These are phyloP conservation scores for Neodiprion virginianus DNA, from an alignment of 1,140 invertebrate genomes.

Conservation along the genomic window DNA sequence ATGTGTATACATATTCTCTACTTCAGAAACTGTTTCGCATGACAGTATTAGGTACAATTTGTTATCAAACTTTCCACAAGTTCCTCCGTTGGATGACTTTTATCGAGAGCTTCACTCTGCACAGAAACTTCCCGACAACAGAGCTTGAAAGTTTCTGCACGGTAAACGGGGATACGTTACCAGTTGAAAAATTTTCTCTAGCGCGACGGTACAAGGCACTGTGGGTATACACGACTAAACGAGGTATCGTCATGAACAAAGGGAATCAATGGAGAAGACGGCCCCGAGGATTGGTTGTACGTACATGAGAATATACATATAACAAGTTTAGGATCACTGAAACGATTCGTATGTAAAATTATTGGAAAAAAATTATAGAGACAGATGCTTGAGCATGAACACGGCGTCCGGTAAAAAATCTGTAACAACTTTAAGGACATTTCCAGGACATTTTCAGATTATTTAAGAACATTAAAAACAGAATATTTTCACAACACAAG, in stretches of 20 bases:
- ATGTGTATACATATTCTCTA: too few species aligned
- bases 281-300: slow-evolving; percentile 4
- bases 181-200: neutral
- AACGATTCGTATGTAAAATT: too few species aligned
- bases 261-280: neutral
- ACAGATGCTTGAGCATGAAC: too few species aligned
- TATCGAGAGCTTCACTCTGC: neutral
- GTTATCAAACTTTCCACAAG: neutral
- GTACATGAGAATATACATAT: neutral
- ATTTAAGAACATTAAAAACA: too few species aligned
- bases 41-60: neutral
- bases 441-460: too few species aligned
- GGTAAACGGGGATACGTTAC: neutral
- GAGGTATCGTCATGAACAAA: neutral
- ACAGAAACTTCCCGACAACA: too few species aligned
- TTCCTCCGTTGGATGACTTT: neutral
- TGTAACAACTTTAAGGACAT: too few species aligned
- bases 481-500: too few species aligned
- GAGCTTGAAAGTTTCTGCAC: neutral
- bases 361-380: too few species aligned
- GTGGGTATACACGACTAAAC: neutral
- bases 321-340: too few species aligned
- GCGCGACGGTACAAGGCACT: neutral
- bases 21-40: neutral
- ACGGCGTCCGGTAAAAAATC: too few species aligned